Conservation (phyloP, 2,797 vertebrate species). For the Allobates femoralis region DNA sequence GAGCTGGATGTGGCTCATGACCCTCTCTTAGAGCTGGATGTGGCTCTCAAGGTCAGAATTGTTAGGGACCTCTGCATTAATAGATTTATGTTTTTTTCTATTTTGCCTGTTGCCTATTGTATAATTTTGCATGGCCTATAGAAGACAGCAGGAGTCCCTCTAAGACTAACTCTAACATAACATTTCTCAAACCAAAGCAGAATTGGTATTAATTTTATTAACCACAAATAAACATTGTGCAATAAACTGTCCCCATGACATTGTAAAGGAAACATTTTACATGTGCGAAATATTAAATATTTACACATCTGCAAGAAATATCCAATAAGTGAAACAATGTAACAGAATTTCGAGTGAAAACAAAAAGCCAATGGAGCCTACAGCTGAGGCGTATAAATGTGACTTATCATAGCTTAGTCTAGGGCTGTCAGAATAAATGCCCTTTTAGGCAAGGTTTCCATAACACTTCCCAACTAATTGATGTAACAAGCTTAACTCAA, state of each 20-base stretch:
- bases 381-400: conserved; percentile 40
- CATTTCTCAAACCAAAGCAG: not conserved
- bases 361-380: conserved; percentile 39
- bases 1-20: no score
- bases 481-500: conserved; percentile 57
- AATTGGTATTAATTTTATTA: not conserved
- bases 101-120: not conserved
- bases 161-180: not conserved
- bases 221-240: conserved; percentile 4
- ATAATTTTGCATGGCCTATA: not conserved
- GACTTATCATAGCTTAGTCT: conserved; percentile 57
- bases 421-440: conserved; percentile 50
- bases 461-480: conserved; percentile 58
- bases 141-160: not conserved
- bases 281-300: conserved; percentile 17
- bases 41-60: no score
- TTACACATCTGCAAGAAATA: conserved; percentile 29
- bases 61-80: not conserved
- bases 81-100: not conserved
- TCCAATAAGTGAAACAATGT: not conserved
- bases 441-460: conserved; percentile 47
- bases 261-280: conserved; percentile 8
- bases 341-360: conserved; percentile 11
- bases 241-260: not conserved
- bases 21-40: no score